Evolutionary conservation across 2,113 vertebrate species (phyloP), one percentile per base, ranked within the genome.

Genomic region (Hirundichthys speculiger): DNA sequence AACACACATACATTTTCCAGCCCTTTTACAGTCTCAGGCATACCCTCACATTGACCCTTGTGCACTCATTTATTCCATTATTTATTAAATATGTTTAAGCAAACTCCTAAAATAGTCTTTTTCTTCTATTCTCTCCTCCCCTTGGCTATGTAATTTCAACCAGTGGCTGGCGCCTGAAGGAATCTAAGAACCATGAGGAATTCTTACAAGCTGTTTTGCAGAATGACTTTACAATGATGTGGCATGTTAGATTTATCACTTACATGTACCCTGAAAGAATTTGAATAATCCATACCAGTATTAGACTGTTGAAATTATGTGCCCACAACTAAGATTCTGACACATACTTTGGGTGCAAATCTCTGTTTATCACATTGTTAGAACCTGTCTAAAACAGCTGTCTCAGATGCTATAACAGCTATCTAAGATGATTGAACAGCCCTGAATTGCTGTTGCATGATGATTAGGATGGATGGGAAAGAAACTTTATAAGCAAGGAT

Each of bases 61-160:
- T 64, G 52, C 71, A 72, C 71, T 77, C 83, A 84, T 88, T 89
- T 64, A 54, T 89, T 77, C 82, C 83, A 74, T 88, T 84, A 89
- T 91, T n/a, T 90, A 83, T 86, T 59, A 78, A 84, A 89, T 86
- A 75, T 89, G 84, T 91, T 87, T 79, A 73, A 61, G 79, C 77
- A 46, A 84, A 81, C 73, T 85, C 86, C 80, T 82, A 87, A 91
- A 91, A 90, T 88, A 85, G 87, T 77, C 58, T 65, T 52, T 48
- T 60, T 61, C 54, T 69, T 67, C 68, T 71, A 73, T 77, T 15
- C 30, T 63, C 64, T 67, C 78, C 84, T 80, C 76, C 80, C 48
- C 64, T 88, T 52, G 69, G 77, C 59, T 54, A 70, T 76, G 75
- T 80, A 73, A 71, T 84, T 76, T 85, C 75, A 68, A 77, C 69